phyloP scores from a whole-genome alignment of 2,113 vertebrate species.

The Phalacrocorax brasilianus region DNA sequence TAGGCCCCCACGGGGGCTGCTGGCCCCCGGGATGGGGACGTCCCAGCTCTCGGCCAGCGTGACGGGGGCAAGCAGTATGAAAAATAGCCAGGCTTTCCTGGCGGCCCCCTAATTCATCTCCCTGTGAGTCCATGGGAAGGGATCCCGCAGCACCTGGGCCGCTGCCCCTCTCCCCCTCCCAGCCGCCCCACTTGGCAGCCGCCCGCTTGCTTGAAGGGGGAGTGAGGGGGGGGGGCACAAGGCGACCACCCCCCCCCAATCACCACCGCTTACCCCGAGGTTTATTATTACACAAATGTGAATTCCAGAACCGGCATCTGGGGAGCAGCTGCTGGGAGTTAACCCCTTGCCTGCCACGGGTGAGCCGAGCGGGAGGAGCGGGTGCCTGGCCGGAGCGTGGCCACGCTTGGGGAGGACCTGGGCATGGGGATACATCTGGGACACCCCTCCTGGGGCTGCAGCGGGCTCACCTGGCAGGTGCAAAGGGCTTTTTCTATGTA shows the following conservation, averaged over 20 bases:
- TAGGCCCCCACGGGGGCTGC: fast-evolving
- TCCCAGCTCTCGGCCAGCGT: fast-evolving
- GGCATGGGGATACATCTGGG: fast-evolving
- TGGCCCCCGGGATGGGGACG: not conserved
- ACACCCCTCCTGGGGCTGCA: not conserved
- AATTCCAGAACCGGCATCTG: constrained; percentile 71
- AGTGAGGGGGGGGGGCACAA: not conserved
- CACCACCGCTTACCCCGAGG: constrained; percentile 21
- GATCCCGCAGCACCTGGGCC: constrained; percentile 35
- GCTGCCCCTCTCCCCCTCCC: not conserved
- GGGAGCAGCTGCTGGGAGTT: constrained; percentile 67
- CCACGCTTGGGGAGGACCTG: fast-evolving
- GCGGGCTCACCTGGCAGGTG: not conserved
- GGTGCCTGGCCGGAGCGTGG: fast-evolving
- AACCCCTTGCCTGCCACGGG: not conserved
- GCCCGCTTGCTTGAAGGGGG: not conserved
- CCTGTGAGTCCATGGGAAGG: not conserved
- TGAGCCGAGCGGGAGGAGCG: fast-evolving
- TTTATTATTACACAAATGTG: constrained; percentile 71
- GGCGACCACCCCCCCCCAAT: not conserved
- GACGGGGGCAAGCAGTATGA: not conserved
- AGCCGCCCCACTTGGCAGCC: not conserved
- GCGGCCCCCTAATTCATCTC: constrained; percentile 8
- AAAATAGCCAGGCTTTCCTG: not conserved
- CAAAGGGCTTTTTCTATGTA: not conserved